Evolutionary conservation across 2,888 invertebrate genomes (phyloP), one percentile per base, ranked within the genome.

Genomic region (Rhingia campestris): DNA sequence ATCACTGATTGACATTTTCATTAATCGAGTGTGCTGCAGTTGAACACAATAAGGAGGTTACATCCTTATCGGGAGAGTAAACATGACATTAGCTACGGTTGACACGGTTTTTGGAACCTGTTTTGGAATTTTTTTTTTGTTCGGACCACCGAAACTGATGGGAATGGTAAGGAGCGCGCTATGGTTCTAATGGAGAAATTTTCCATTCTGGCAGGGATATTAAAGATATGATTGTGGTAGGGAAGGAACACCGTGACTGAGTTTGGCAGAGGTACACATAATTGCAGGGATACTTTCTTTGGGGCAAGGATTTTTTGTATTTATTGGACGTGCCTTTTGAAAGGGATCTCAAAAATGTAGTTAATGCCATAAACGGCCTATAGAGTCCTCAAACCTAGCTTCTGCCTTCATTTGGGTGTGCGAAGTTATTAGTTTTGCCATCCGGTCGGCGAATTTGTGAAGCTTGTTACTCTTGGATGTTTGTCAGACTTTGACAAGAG

Each of bases 1-100:
- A 69, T 69, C 41, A 9, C 30, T 64, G 82, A 64, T 10, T 69
- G 79, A 69, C 79, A 47, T 79, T 82, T 74, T 82, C 77, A 82
- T 82, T 82, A 74, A 75, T 53, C 59, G 67, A 53, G 43, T 53
- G 43, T 53, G 32, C 51, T 67, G 66, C 45, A 67, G 43, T 66
- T 35, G 22, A 30, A 66, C 66, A 77, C 47, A 54, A 45, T 33
- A 14, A 22, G 33, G 37, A 33, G 56, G 30, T 56, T 49, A 22
- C 32, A 30, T 22, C 22, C 22, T 69, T 76, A 76, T 76, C 76
- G 76, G 14, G 32, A 58, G 69, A 61, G 76, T 69, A 76, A 76
- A 76, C 76, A 76, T 39, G 61, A 61, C 54, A 69, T 76, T 76
- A 54, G 76, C 67, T 69, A 59, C 76, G 76, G 45, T 69, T 69